These are phyloP conservation scores for Pluvianellus socialis DNA, from an alignment of 2,113 vertebrate genomes.

Conservation along the genomic window DNA sequence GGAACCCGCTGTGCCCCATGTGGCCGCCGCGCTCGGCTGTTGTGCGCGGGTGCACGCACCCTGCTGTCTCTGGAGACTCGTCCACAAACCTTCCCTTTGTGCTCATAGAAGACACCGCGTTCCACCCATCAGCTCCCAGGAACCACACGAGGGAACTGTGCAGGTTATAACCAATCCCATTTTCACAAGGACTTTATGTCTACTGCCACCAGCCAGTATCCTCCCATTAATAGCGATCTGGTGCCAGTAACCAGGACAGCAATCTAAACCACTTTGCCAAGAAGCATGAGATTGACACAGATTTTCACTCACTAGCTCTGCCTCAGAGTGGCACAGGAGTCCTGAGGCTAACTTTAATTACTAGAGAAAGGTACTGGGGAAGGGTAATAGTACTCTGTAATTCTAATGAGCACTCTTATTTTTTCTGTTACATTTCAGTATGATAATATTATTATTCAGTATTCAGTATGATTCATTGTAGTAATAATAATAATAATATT, in stretches of 20 bases:
- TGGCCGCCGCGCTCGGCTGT: accelerated
- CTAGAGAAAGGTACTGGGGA: neutral
- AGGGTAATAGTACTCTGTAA: neutral
- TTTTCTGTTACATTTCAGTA: neutral
- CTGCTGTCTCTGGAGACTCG: neutral
- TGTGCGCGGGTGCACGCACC: accelerated
- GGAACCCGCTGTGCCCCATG: accelerated
- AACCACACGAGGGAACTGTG: neutral
- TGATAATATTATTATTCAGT: neutral
- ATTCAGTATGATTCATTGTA: neutral
- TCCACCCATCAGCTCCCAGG: neutral
- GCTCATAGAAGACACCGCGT: no score
- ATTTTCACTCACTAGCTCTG: neutral
- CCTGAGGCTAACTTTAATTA: neutral
- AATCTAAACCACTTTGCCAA: neutral
- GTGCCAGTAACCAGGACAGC: neutral
- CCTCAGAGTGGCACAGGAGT: neutral
- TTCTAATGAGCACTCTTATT: neutral
- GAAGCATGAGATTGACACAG: neutral
- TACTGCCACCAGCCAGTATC: neutral
- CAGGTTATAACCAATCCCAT: neutral
- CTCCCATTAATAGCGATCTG: neutral
- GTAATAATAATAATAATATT: neutral
- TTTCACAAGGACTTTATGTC: neutral
- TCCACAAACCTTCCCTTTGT: neutral